phyloP scores from a whole-genome alignment of 1,140 invertebrate genomes.

The Atta texana region DNA sequence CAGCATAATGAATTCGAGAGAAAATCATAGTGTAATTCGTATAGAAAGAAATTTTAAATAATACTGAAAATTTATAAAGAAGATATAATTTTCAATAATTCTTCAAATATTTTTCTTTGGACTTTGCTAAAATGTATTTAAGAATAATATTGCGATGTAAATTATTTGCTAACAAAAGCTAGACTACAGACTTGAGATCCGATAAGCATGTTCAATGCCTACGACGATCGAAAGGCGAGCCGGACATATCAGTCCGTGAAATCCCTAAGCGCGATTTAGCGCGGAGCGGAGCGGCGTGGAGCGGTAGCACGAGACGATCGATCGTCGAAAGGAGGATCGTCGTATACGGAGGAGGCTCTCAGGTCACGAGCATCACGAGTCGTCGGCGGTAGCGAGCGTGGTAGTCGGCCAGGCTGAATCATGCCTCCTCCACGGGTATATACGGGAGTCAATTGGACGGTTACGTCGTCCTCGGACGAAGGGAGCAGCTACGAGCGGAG shows the following conservation, averaged over 20 bases:
- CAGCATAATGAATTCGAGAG: neutral
- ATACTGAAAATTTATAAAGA: neutral
- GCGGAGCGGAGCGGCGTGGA: conserved; percentile 12
- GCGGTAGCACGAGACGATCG: conserved; percentile 60
- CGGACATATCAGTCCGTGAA: conserved; percentile 32
- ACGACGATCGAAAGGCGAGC: neutral
- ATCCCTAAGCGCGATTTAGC: conserved; percentile 54
- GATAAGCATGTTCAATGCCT: neutral
- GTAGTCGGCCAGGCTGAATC: conserved; percentile 74
- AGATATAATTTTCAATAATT: neutral
- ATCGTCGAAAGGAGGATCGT: conserved; percentile 67
- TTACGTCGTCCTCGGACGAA: conserved; percentile 73
- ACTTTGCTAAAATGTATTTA: neutral
- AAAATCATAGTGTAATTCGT: neutral
- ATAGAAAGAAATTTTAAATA: neutral
- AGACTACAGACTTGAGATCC: neutral
- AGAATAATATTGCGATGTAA: neutral
- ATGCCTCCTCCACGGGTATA: conserved; percentile 71
- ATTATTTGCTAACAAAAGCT: neutral
- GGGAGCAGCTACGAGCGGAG: conserved; percentile 72
- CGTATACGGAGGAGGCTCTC: conserved; percentile 56
- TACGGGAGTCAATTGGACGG: conserved; percentile 77
- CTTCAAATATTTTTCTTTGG: neutral
- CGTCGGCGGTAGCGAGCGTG: conserved; percentile 72
- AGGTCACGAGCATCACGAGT: conserved; percentile 75